phyloP scores from a whole-genome alignment of 2,888 invertebrate genomes.

The Gasteruption jaculator region DNA sequence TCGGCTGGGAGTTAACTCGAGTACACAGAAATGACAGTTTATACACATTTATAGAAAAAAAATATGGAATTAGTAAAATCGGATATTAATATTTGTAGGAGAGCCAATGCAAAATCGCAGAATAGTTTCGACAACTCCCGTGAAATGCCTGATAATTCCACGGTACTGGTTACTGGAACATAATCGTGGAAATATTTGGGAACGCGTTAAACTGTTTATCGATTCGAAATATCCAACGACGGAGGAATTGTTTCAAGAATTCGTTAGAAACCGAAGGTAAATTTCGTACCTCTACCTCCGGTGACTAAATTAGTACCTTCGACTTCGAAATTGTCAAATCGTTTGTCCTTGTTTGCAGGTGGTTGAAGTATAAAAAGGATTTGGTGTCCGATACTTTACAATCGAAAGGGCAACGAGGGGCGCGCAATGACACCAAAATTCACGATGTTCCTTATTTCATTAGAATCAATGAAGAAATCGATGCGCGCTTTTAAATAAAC shows the following conservation, averaged over 20 bases:
- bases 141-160: constrained; percentile 66
- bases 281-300: constrained; percentile 1
- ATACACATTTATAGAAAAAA: too few relatives aligned
- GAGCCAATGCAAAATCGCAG: constrained; percentile 66
- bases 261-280: constrained; percentile 53
- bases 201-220: constrained; percentile 59
- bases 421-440: constrained; percentile 57
- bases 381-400: constrained; percentile 55
- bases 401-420: constrained; percentile 50
- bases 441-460: constrained; percentile 66
- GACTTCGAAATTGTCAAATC: constrained; percentile 9
- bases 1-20: too few relatives aligned
- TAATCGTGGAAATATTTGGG: constrained; percentile 65
- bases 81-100: constrained; percentile 42
- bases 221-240: constrained; percentile 59
- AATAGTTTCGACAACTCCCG: constrained; percentile 62
- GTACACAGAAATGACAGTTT: too few relatives aligned
- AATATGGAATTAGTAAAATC: too few relatives aligned
- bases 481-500: too few relatives aligned
- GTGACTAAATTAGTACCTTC: too few relatives aligned
- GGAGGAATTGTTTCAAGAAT: constrained; percentile 57
- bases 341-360: constrained; percentile 42
- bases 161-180: constrained; percentile 66
- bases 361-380: constrained; percentile 56
- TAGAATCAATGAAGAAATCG: constrained; percentile 59